phyloP scores from a whole-genome alignment of 2,888 invertebrate species.

The Tridacna gigas region DNA sequence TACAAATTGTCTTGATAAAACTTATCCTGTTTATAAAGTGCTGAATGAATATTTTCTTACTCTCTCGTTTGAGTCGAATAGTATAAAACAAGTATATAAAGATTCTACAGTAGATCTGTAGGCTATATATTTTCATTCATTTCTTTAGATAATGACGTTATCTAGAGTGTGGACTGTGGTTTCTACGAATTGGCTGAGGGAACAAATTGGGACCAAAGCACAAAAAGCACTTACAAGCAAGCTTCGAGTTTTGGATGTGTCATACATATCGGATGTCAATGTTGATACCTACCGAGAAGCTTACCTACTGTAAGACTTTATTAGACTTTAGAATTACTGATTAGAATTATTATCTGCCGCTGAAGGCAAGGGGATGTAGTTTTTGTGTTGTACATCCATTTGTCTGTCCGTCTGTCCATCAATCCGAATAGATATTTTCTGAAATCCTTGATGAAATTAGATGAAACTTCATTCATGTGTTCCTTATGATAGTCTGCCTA shows the following conservation, averaged over 20 bases:
- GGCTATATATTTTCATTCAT: not conserved
- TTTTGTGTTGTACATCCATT: too few species aligned
- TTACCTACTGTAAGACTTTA: constrained; percentile 69
- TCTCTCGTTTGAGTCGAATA: too few species aligned
- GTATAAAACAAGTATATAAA: not conserved
- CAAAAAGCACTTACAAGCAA: constrained; percentile 41
- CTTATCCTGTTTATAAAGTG: too few species aligned
- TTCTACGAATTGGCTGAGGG: constrained; percentile 69
- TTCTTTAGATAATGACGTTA: constrained; percentile 43
- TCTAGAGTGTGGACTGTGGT: constrained; percentile 62
- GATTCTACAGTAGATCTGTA: not conserved
- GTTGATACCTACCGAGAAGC: constrained; percentile 69
- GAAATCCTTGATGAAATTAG: too few species aligned
- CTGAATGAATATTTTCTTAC: too few species aligned
- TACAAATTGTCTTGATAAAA: too few species aligned
- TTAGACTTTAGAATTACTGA: too few species aligned
- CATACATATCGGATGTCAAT: constrained; percentile 61
- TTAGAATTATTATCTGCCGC: constrained; percentile 7
- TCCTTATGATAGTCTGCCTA: too few species aligned
- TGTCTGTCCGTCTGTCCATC: too few species aligned
- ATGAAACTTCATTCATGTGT: too few species aligned
- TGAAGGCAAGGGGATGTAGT: too few species aligned
- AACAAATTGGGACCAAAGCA: constrained; percentile 52
- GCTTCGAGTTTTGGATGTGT: constrained; percentile 69
- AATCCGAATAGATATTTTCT: too few species aligned